phyloP scores from a whole-genome alignment of 2,797 vertebrate genomes.

The Eurystomus glaucurus region DNA sequence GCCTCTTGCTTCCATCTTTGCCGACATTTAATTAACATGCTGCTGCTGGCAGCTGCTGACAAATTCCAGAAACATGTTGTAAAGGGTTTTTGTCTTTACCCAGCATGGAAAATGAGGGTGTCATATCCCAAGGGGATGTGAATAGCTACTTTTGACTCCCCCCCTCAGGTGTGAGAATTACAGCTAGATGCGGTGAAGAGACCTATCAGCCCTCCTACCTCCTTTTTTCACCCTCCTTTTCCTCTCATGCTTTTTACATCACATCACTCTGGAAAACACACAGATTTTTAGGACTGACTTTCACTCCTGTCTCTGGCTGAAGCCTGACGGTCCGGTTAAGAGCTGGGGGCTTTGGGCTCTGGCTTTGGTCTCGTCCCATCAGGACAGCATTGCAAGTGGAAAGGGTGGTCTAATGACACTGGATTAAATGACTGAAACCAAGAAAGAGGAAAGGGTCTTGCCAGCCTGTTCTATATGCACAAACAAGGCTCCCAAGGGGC shows the following conservation, averaged over 20 bases:
- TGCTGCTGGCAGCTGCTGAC: constrained; percentile 84
- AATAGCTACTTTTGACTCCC: constrained; percentile 81
- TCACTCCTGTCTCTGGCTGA: neutral
- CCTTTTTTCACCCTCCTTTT: neutral
- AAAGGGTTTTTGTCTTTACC: constrained; percentile 86
- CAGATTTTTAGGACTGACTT: constrained; percentile 17
- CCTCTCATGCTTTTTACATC: neutral
- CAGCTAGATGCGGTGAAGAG: constrained; percentile 4
- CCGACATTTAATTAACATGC: constrained; percentile 86
- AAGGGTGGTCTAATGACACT: neutral
- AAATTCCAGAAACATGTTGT: constrained; percentile 85
- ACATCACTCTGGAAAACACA: neutral
- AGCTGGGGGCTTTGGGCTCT: neutral
- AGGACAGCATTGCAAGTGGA: neutral
- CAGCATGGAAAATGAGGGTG: constrained; percentile 85
- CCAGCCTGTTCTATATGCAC: accelerated
- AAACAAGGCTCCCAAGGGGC: neutral
- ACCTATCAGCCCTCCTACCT: constrained; percentile 50
- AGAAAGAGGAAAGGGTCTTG: neutral
- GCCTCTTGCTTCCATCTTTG: constrained; percentile 85
- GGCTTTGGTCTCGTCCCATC: neutral
- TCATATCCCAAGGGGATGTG: constrained; percentile 79
- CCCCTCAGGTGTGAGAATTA: constrained; percentile 76
- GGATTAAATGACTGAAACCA: neutral
- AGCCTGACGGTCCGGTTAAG: neutral